phyloP scores from a whole-genome alignment of 2,888 invertebrate genomes.

The Itoplectis maculator region DNA sequence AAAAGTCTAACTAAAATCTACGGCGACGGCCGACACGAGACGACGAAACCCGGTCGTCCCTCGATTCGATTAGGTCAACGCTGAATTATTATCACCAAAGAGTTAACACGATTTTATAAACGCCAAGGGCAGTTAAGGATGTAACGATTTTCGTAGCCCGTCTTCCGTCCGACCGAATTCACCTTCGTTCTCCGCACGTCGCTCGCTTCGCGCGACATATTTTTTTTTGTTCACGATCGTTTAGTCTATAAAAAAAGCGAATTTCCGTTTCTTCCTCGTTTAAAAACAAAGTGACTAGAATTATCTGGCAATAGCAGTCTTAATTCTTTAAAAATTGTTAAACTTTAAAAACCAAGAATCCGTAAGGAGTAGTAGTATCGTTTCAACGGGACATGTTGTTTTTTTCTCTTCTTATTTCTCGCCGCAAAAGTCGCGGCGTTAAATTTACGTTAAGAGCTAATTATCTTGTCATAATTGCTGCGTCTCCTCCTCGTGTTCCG shows the following conservation, averaged over 20 bases:
- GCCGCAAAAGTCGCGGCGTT: conserved; percentile 43
- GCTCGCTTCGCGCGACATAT: conserved; percentile 8
- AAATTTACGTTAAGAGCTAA: conserved; percentile 60
- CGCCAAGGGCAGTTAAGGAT: conserved; percentile 66
- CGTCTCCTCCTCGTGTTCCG: conserved; percentile 73
- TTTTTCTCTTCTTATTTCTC: conserved; percentile 8
- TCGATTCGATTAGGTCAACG: conserved; percentile 64
- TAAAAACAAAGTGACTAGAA: conserved; percentile 51
- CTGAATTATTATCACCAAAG: conserved; percentile 67
- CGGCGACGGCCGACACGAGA: conserved; percentile 32
- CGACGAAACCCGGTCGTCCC: conserved; percentile 28
- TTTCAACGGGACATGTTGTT: conserved; percentile 31
- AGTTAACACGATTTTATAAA: conserved; percentile 59
- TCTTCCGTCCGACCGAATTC: conserved; percentile 44
- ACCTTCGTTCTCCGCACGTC: conserved; percentile 17
- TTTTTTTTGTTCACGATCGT: neutral
- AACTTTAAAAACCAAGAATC: conserved; percentile 47
- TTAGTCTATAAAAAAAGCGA: conserved; percentile 58
- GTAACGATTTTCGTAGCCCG: conserved; percentile 28
- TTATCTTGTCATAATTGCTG: conserved; percentile 71
- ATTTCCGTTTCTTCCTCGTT: conserved; percentile 32
- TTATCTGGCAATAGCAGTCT: conserved; percentile 66
- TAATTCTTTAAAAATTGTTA: conserved; percentile 62
- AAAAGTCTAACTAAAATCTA: conserved; percentile 49
- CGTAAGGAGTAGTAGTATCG: conserved; percentile 26